A percentile compares a stretch with the other conserved stretches of the same genome.
These are phyloP conservation scores for Apolygus lucorum DNA, from an alignment of 1,140 invertebrate species.

Conservation along the genomic window DNA sequence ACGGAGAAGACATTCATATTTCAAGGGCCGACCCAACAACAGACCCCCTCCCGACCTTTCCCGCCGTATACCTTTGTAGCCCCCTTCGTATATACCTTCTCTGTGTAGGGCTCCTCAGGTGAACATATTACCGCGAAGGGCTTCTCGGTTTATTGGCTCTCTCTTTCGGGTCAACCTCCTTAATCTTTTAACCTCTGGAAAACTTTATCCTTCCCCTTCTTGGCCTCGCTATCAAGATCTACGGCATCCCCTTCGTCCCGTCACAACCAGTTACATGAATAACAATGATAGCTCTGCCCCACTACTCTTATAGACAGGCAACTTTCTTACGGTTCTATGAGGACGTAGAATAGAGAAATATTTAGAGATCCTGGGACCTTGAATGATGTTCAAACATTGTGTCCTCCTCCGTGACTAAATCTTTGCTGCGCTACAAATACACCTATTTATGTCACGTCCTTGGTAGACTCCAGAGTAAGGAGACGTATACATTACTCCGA, in stretches of 20 bases:
- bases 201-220: neutral
- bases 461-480: too few relatives aligned
- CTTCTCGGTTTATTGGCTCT: conserved; percentile 4
- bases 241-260: neutral
- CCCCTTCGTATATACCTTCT: neutral
- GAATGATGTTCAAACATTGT: too few relatives aligned
- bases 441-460: too few relatives aligned
- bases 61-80: too few relatives aligned
- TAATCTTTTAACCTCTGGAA: conserved; percentile 12
- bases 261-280: neutral
- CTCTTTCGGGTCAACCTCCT: conserved; percentile 16
- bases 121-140: conserved; percentile 6
- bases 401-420: too few relatives aligned
- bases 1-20: conserved; percentile 11
- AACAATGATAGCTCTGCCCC: neutral
- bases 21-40: neutral
- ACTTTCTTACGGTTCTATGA: neutral
- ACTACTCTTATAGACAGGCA: neutral
- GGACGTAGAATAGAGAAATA: too few relatives aligned
- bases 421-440: too few relatives aligned
- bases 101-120: conserved; percentile 7
- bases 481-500: too few relatives aligned
- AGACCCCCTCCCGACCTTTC: too few relatives aligned
- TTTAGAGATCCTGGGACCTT: too few relatives aligned
- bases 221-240: neutral